Evolutionary conservation across 1,140 invertebrate genomes (phyloP).

Genomic region (Drosophila ficusphila): DNA sequence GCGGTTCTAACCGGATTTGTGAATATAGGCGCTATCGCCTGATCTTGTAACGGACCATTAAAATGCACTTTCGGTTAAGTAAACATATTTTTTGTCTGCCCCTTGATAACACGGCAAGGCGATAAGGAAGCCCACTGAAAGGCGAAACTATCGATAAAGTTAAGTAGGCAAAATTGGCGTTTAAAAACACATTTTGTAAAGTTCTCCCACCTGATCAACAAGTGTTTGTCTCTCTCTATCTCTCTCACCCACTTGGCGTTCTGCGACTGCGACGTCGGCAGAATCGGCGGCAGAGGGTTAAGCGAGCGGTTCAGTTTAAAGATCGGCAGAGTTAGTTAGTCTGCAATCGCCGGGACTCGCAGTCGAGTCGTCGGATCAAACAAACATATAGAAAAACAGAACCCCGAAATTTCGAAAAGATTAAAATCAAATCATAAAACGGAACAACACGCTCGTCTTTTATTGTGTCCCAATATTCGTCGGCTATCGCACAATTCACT

Average conservation of each 20-base stretch:
- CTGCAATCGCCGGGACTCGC: conserved; percentile 72
- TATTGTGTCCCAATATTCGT: conserved; percentile 16
- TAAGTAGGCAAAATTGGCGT: conserved; percentile 40
- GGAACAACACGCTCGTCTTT: conserved; percentile 10
- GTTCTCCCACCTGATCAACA: neutral
- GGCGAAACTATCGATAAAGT: conserved; percentile 58
- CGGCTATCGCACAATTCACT: conserved; percentile 31
- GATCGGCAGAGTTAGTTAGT: conserved; percentile 76
- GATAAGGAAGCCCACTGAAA: conserved; percentile 28
- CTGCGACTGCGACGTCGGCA: conserved; percentile 17
- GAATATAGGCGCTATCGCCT: neutral
- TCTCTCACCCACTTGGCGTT: conserved; percentile 13
- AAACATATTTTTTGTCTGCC: conserved; percentile 2
- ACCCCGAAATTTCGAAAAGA: neutral
- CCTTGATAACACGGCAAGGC: conserved; percentile 8
- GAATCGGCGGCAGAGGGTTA: conserved; percentile 61
- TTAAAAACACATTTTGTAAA: conserved; percentile 59
- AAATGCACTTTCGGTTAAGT: conserved; percentile 31
- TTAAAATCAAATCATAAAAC: conserved; percentile 38
- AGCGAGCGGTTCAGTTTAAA: conserved; percentile 64
- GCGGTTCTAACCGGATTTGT: conserved; percentile 28
- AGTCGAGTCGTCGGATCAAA: conserved; percentile 47
- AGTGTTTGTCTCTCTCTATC: conserved; percentile 11
- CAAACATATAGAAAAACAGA: conserved; percentile 6
- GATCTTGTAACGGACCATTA: conserved; percentile 40